Evolutionary conservation across 1,140 invertebrate species (phyloP).

Genomic region (Drosophila mayri): DNA sequence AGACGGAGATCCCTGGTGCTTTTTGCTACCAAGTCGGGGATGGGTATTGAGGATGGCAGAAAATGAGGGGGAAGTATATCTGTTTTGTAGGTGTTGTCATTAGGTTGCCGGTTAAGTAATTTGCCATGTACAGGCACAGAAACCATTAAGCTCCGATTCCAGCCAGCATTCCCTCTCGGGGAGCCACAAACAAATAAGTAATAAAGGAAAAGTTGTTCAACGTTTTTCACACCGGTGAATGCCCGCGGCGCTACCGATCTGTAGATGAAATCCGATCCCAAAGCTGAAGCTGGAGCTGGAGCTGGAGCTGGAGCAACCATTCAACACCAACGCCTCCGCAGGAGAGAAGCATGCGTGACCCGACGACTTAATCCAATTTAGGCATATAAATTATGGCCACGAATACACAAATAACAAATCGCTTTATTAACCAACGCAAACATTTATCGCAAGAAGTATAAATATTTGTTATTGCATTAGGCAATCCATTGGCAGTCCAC

Average conservation of each 20-base stretch:
- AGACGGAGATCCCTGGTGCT: constrained; percentile 6
- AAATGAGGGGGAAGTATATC: neutral
- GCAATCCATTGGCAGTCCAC: constrained; percentile 19
- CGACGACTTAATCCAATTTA: constrained; percentile 78
- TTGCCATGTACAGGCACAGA: constrained; percentile 66
- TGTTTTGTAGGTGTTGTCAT: constrained; percentile 76
- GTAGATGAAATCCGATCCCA: constrained; percentile 32
- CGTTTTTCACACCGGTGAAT: constrained; percentile 49
- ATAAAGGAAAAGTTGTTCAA: constrained; percentile 61
- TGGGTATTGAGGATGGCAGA: neutral
- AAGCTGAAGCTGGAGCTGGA: neutral
- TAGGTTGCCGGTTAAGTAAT: constrained; percentile 75
- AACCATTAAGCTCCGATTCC: constrained; percentile 67
- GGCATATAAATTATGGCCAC: constrained; percentile 79
- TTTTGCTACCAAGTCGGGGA: constrained; percentile 29
- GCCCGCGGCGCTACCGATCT: constrained; percentile 65
- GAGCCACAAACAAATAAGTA: constrained; percentile 33
- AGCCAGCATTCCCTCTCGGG: neutral
- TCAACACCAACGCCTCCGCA: constrained; percentile 56
- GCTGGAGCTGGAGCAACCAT: constrained; percentile 5
- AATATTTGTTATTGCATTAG: constrained; percentile 84
- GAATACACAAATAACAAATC: constrained; percentile 78
- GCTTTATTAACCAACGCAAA: constrained; percentile 84
- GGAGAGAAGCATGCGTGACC: constrained; percentile 34
- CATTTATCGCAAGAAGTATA: constrained; percentile 84